Evolutionary conservation across 1,140 invertebrate species (phyloP), one percentile per base, ranked within the genome.

Genomic region (Apolygus lucorum): DNA sequence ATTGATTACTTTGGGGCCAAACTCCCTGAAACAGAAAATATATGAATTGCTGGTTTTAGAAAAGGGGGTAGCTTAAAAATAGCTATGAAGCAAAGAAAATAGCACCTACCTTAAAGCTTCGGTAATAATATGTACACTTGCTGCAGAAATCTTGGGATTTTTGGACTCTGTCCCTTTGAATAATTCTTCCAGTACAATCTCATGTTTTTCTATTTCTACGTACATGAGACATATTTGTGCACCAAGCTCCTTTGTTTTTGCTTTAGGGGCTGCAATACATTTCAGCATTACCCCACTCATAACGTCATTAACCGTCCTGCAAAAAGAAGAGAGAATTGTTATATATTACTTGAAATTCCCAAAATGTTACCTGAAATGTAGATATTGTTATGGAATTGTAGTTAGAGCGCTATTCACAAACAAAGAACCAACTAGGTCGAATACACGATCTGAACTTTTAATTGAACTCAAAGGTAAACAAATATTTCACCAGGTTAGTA

Each of bases 181-280:
- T 2, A 98, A 80, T 80, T 96, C 94, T 76, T 98, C 95, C 78
- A 91, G 82, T 0, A 95, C 92, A 49, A 86, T 78, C 74, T 98
- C 95, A 72, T 93, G 89, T 79, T 96, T 97, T 77, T 99, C 96
- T 74, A 96, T 94, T 82, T 99, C 95, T 74, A 98, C 86, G 77
- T 90, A 97, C 90, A 96, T 93, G 59, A 98, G 82, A 1, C 88
- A 86, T 68, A 98, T 87, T 78, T 96, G 93, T 52, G 90, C 81
- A 4, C 92, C 90, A 17, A 95, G 81, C 71, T 98, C 95, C 79
- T 92, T 95, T 1, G 93, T 97, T 79, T 93, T 96, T 0, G 89
- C 85, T 82, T 90, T 94, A 14, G 92, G 89, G 0, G 93, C 91
- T 52, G 90, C 92, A 69, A 98, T 87, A 79, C 94, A 96, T 82